phyloP scores from a whole-genome alignment of 1,140 invertebrate species.

The Euwallacea similis region DNA sequence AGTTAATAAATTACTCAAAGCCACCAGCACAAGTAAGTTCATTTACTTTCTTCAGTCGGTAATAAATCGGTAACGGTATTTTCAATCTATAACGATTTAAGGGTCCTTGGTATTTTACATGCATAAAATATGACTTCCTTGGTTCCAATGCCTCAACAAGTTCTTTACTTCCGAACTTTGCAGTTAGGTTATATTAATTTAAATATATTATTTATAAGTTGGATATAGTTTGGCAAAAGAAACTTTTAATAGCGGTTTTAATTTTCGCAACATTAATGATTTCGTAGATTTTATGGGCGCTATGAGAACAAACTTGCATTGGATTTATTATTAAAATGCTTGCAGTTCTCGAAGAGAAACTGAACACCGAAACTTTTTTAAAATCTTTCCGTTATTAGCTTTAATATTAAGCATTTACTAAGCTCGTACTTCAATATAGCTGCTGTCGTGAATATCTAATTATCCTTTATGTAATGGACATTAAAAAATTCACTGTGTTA shows the following conservation, averaged over 20 bases:
- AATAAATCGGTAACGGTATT: background rate
- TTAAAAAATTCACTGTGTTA: no score
- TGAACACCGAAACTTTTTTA: no score
- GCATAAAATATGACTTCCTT: conserved; percentile 1
- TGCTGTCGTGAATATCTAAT: no score
- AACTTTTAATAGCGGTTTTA: background rate
- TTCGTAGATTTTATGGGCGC: background rate
- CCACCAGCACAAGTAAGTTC: background rate
- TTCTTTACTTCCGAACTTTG: background rate
- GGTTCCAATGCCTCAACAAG: conserved; percentile 4
- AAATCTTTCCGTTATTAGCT: no score
- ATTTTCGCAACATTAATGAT: background rate
- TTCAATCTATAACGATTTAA: background rate
- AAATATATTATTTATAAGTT: conserved; percentile 5
- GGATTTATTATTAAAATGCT: no score
- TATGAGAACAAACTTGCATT: background rate
- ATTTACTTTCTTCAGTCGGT: background rate
- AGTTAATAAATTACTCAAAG: conserved; percentile 5
- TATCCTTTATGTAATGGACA: no score
- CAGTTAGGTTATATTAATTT: background rate
- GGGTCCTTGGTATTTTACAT: background rate
- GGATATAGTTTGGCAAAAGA: background rate
- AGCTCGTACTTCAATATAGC: no score
- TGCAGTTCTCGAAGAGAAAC: no score
- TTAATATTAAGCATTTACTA: no score